Conservation (phyloP, 2,888 invertebrate genomes). For the Habroteleia sp. region DNA sequence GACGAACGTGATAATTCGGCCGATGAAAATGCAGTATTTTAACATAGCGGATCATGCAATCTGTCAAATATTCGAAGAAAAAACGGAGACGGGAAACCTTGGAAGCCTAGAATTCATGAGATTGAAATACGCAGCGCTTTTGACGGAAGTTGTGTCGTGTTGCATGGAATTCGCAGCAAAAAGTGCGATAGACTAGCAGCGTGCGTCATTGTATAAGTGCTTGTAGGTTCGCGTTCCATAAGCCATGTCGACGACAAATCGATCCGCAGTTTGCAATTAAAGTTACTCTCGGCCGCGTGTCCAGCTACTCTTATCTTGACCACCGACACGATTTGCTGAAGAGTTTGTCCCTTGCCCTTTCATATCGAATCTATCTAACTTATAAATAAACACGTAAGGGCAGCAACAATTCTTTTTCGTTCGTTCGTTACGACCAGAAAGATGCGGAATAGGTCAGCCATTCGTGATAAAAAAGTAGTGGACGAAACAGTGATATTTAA, state of each 20-base stretch:
- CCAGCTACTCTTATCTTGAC: slow-evolving; percentile 56
- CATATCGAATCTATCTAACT: slow-evolving; percentile 18
- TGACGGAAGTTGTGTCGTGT: slow-evolving; percentile 63
- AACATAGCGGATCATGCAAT: slow-evolving; percentile 18
- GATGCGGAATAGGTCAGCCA: no score
- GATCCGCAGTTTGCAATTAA: slow-evolving; percentile 63
- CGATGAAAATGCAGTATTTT: slow-evolving; percentile 22
- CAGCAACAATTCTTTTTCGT: no score
- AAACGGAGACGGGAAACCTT: slow-evolving; percentile 46
- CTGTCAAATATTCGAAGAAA: slow-evolving; percentile 39
- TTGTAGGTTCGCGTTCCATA: slow-evolving; percentile 47
- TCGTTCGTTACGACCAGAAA: no score
- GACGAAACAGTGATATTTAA: background rate
- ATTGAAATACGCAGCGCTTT: slow-evolving; percentile 54
- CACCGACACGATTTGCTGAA: slow-evolving; percentile 47
- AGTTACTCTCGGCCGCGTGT: slow-evolving; percentile 57
- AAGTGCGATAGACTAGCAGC: slow-evolving; percentile 38
- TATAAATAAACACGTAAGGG: background rate
- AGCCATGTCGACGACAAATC: slow-evolving; percentile 63
- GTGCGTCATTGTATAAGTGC: slow-evolving; percentile 31
- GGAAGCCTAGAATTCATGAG: slow-evolving; percentile 42
- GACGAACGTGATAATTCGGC: slow-evolving; percentile 18
- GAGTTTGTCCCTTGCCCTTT: slow-evolving; percentile 25
- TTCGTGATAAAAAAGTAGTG: background rate
- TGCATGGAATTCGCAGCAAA: slow-evolving; percentile 42